These are phyloP conservation scores for Aquatica leii DNA, from an alignment of 2,888 invertebrate species.

Conservation along the genomic window DNA sequence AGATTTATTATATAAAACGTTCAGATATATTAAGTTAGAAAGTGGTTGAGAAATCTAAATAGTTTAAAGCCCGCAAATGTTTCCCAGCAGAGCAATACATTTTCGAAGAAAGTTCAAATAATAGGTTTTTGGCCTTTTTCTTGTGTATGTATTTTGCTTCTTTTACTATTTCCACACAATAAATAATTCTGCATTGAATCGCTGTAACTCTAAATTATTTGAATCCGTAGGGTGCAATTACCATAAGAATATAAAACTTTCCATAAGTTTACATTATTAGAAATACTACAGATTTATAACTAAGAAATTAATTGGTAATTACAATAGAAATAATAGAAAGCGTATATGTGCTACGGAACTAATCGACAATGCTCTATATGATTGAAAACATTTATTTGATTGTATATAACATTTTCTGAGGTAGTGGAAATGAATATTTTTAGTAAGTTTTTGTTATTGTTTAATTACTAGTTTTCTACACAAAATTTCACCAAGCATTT, in stretches of 20 bases:
- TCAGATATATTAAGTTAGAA: conserved; percentile 8
- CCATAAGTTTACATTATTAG: background rate
- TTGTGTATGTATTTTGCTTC: conserved; percentile 5
- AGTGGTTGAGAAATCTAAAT: conserved; percentile 12
- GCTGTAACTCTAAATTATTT: conserved; percentile 10
- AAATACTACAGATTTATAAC: background rate
- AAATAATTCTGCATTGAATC: conserved; percentile 12
- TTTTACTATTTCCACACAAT: background rate
- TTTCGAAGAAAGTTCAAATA: conserved; percentile 9
- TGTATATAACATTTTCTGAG: too few species aligned
- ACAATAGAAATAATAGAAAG: too few species aligned
- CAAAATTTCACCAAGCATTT: too few species aligned
- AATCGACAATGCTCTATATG: too few species aligned
- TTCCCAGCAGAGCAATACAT: conserved; percentile 8
- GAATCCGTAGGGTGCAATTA: background rate
- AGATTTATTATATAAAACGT: conserved; percentile 1
- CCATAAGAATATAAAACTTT: background rate
- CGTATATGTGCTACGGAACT: too few species aligned
- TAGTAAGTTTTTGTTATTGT: too few species aligned
- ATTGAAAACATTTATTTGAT: too few species aligned
- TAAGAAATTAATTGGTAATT: background rate
- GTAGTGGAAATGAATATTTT: too few species aligned
- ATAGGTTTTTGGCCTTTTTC: conserved; percentile 4
- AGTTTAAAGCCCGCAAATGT: conserved; percentile 9
- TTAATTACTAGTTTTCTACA: too few species aligned